These are phyloP conservation scores for Xestia rhomboidea DNA, from an alignment of 2,888 invertebrate species.

Conservation along the genomic window DNA sequence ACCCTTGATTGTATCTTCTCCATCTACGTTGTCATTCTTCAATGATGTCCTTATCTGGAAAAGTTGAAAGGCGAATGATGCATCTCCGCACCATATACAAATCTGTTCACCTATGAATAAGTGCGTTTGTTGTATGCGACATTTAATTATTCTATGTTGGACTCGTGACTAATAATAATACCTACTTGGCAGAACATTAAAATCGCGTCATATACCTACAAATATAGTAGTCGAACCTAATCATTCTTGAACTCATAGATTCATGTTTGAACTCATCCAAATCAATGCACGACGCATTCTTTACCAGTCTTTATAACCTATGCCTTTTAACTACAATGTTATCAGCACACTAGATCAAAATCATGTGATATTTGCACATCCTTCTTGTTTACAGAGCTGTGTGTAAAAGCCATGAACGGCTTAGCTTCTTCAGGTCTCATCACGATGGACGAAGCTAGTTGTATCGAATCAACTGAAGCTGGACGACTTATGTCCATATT, in stretches of 20 bases:
- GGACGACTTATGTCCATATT: conserved; percentile 94
- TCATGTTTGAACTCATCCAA: conserved; percentile 9
- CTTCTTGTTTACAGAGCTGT: conserved; percentile 90
- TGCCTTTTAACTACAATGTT: conserved; percentile 51
- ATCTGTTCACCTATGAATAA: conserved; percentile 46
- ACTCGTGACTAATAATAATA: conserved; percentile 35
- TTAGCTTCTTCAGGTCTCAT: conserved; percentile 92
- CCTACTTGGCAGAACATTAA: conserved; percentile 7
- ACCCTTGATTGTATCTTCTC: conserved; percentile 59
- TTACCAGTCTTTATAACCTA: conserved; percentile 40
- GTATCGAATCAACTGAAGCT: conserved; percentile 91
- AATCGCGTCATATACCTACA: not conserved
- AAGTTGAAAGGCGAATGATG: conserved; percentile 54
- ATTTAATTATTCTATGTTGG: conserved; percentile 36
- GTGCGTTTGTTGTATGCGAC: conserved; percentile 27
- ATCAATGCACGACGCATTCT: conserved; percentile 30
- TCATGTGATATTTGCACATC: conserved; percentile 45
- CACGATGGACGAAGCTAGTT: conserved; percentile 89
- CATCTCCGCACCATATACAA: conserved; percentile 59
- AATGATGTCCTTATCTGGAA: conserved; percentile 60
- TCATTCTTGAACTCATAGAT: conserved; percentile 1
- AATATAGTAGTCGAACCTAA: conserved; percentile 1
- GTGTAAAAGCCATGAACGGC: conserved; percentile 93
- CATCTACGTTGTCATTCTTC: conserved; percentile 52
- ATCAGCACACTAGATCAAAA: conserved; percentile 48